Base-by-base conservation (phyloP, 1,140 invertebrate genomes). In the Leguminivora glycinivorella region DNA sequence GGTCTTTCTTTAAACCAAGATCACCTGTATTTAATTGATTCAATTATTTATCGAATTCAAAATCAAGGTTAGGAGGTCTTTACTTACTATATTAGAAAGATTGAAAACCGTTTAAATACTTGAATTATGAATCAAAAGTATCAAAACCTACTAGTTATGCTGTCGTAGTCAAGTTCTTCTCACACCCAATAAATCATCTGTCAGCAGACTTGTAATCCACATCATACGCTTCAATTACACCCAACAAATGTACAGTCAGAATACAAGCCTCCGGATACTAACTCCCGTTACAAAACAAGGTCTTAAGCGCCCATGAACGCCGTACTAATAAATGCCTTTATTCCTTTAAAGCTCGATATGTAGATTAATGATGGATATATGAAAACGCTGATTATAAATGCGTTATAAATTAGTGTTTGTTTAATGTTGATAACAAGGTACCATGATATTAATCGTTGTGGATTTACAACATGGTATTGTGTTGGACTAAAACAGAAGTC, bases 351-450 rank as follows among this genome's bases (percentile, higher is more conserved):
- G 19, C 7, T 52, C 19, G 7, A 52, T 80, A 80, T 82, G 75
- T 82, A 89, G 84, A 89, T 89, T 85, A 84, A 89, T 89, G 84
- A 82, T 52, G 47, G 38, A 71, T 69, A 73, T 79, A 78, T 71
- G 69, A 83, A 79, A 75, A 76, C 79, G 78, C 72, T 73, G 72
- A 72, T 75, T 70, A 75, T 87, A 86, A 87, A 86, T 86, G 83
- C 81, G 77, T 81, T 85, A 89, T 83, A 85, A 85, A 86, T 89
- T 80, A 81, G 80, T 80, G 75, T 76, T 77, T 78, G 82, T 79
- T 78, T 78, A 63, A 47, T 73, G 58, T 80, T 87, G 83, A 87
- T 83, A 72, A 63, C 22, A 63, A 29, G 58, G 25, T 63, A 34
- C 14, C 58, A 31, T 29, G 25, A 63, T 63, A 63, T 63, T 63